phyloP scores from a whole-genome alignment of 2,113 vertebrate species.

The Macroglossus sobrinus region DNA sequence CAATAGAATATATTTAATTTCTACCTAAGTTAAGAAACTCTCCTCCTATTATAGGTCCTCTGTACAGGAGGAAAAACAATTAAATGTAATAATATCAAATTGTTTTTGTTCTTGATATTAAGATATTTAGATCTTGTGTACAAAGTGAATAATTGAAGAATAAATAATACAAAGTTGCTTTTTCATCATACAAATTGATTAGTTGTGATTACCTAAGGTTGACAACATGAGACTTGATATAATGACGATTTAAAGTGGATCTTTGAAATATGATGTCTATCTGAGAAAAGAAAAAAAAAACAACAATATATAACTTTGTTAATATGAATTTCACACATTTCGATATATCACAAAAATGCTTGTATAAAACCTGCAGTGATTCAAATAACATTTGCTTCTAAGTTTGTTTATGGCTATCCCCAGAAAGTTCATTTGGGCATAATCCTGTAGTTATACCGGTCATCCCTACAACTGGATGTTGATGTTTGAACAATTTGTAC shows the following conservation, averaged over 20 bases:
- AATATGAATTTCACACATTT: constrained; percentile 16
- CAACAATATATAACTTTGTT: neutral
- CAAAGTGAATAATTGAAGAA: neutral
- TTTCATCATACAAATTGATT: constrained; percentile 5
- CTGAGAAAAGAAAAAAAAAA: constrained; percentile 72
- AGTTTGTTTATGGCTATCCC: neutral
- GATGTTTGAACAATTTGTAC: neutral
- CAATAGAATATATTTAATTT: neutral
- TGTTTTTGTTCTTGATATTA: neutral
- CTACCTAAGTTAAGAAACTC: neutral
- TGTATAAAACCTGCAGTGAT: neutral
- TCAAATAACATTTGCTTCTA: neutral
- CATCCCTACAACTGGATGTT: neutral
- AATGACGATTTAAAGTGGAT: constrained; percentile 76
- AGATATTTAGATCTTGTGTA: neutral
- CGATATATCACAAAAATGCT: neutral
- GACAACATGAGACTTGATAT: constrained; percentile 76
- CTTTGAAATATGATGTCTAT: constrained; percentile 74
- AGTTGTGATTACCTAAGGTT: constrained; percentile 78
- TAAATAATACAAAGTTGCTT: neutral
- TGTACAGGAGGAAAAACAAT: neutral
- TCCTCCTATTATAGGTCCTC: neutral
- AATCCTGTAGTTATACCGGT: neutral
- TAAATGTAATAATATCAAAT: neutral
- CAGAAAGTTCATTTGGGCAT: neutral